A percentile compares a stretch with the other conserved stretches of the same genome.
phyloP scores from a whole-genome alignment of 2,113 vertebrate species.

The Aptenodytes forsteri region DNA sequence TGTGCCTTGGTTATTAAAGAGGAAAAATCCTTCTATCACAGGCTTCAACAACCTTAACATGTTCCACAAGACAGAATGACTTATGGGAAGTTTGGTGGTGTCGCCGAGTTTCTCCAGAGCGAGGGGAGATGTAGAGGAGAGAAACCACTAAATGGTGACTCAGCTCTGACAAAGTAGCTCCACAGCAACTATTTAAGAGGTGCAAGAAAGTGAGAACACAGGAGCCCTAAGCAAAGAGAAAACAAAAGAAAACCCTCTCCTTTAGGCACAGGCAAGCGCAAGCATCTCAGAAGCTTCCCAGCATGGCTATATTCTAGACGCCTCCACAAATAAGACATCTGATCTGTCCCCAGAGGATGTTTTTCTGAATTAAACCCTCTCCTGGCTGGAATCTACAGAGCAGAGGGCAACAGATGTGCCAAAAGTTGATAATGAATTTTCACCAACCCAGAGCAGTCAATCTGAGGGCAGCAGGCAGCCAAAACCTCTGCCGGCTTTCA shows the following conservation, averaged over 20 bases:
- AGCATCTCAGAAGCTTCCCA: not conserved
- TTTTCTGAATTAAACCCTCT: not conserved
- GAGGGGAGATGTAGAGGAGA: not conserved
- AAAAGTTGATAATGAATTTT: not conserved
- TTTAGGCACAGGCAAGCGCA: not conserved
- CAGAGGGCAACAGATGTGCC: not conserved
- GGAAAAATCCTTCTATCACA: not conserved
- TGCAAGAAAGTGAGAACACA: not conserved
- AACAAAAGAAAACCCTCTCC: not conserved
- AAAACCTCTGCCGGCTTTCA: not conserved
- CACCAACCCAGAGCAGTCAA: rapidly evolving
- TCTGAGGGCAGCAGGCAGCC: not conserved
- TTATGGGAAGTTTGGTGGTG: rapidly evolving
- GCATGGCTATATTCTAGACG: not conserved
- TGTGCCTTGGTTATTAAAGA: rapidly evolving
- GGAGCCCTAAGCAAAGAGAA: not conserved
- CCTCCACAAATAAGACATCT: not conserved
- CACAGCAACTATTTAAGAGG: rapidly evolving
- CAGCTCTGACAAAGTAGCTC: not conserved
- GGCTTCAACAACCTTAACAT: rapidly evolving
- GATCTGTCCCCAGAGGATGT: not conserved
- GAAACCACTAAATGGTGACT: not conserved
- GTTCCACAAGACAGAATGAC: rapidly evolving
- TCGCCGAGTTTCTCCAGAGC: rapidly evolving
- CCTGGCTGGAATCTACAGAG: not conserved